These are phyloP conservation scores for Pantala flavescens DNA, from an alignment of 1,140 invertebrate species.

Conservation along the genomic window DNA sequence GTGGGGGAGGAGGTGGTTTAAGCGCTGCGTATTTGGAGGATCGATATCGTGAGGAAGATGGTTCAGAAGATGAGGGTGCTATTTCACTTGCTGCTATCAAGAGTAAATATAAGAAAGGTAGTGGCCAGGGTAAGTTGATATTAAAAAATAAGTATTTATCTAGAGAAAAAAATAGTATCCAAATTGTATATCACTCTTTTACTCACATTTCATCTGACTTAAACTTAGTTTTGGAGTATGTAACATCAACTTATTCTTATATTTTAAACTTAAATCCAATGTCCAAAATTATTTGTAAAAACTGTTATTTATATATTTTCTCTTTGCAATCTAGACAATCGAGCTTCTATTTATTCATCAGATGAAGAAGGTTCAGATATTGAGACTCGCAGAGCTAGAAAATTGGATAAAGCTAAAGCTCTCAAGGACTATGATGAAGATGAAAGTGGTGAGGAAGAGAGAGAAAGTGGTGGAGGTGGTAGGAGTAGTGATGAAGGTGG, in stretches of 20 bases:
- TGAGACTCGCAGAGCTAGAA: constrained; percentile 61
- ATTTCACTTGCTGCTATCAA: constrained; percentile 91
- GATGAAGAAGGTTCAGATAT: constrained; percentile 84
- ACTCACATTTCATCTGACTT: too few species aligned
- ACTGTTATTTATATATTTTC: constrained; percentile 23
- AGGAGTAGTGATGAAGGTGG: not conserved
- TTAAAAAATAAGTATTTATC: too few species aligned
- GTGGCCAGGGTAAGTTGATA: constrained; percentile 41
- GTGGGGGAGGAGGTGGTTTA: constrained; percentile 43
- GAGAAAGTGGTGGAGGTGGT: not conserved
- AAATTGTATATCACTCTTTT: too few species aligned
- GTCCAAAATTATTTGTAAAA: not conserved
- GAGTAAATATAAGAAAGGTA: constrained; percentile 76
- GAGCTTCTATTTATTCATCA: constrained; percentile 70
- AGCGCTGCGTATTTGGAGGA: constrained; percentile 51
- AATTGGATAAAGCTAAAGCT: constrained; percentile 65
- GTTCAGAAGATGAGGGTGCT: constrained; percentile 80
- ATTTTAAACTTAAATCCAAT: too few species aligned
- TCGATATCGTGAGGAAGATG: constrained; percentile 61
- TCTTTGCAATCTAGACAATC: constrained; percentile 33
- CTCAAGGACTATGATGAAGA: constrained; percentile 73
- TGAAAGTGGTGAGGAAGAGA: constrained; percentile 1
- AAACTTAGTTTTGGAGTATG: too few species aligned
- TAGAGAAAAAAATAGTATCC: too few species aligned
- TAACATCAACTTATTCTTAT: too few species aligned